These are phyloP conservation scores for Tenthredo amoena DNA, from an alignment of 2,888 invertebrate genomes.

Conservation along the genomic window DNA sequence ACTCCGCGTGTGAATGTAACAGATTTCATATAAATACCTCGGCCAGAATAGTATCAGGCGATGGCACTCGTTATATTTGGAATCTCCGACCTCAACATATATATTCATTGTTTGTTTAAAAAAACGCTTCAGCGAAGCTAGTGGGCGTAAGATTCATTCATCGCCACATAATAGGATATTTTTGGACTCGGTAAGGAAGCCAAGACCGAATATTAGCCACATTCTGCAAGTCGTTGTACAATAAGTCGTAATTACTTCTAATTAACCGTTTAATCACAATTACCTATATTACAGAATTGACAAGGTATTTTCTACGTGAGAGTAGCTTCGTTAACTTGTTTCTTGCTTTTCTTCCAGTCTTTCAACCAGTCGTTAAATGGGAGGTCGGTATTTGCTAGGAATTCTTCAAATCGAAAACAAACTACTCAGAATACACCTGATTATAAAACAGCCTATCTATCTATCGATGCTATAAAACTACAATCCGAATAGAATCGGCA, in stretches of 20 bases:
- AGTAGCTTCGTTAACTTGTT: conserved; percentile 5
- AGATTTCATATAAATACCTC: conserved; percentile 41
- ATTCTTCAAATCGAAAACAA: conserved; percentile 15
- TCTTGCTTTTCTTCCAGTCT: not conserved
- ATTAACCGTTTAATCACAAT: conserved; percentile 29
- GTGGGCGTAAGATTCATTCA: conserved; percentile 26
- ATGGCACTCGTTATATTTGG: conserved; percentile 42
- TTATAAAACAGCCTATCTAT: not conserved
- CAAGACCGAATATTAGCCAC: not conserved
- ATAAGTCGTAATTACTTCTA: conserved; percentile 5
- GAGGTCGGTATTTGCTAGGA: not conserved
- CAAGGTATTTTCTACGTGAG: not conserved
- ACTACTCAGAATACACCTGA: conserved; percentile 1
- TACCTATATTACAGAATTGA: not conserved
- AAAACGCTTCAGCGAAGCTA: not conserved
- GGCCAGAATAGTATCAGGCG: conserved; percentile 7
- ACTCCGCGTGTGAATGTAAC: conserved; percentile 28
- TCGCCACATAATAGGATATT: not conserved
- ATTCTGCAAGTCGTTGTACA: not conserved
- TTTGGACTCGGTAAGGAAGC: not conserved
- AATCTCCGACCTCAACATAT: conserved; percentile 41
- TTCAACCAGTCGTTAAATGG: not conserved
- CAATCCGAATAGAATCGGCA: not conserved
- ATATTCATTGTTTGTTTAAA: conserved; percentile 28
- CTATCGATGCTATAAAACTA: not conserved